Percentiles rank a stretch among this genome's conserved stretches.
These are phyloP conservation scores for Harlomillsia oculata DNA, from an alignment of 1,140 invertebrate genomes.

Conservation along the genomic window DNA sequence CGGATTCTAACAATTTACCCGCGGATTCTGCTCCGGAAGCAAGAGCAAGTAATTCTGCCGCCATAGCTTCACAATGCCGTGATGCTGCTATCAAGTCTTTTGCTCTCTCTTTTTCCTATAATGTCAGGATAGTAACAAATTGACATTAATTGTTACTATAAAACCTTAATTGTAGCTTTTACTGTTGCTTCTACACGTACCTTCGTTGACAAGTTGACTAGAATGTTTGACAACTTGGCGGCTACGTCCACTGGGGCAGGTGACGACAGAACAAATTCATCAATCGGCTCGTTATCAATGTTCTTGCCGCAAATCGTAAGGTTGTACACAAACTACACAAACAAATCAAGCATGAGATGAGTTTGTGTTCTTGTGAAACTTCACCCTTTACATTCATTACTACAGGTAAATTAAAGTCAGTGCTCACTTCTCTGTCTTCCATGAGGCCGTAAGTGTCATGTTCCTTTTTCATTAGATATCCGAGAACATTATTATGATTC, in stretches of 20 bases:
- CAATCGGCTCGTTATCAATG: conserved; percentile 88
- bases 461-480: conserved; percentile 93
- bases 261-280: conserved; percentile 92
- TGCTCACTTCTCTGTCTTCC: conserved; percentile 76
- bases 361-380: neutral
- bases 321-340: conserved; percentile 85
- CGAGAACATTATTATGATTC: conserved; percentile 89
- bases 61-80: conserved; percentile 79
- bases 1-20: conserved; percentile 78
- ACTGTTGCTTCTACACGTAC: too few species aligned
- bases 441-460: conserved; percentile 93
- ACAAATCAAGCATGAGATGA: neutral
- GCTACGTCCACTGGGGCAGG: conserved; percentile 96
- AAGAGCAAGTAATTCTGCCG: conserved; percentile 85
- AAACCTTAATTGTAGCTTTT: too few species aligned
- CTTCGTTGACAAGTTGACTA: conserved; percentile 76
- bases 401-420: neutral
- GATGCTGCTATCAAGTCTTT: conserved; percentile 90
- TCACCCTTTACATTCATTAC: too few species aligned
- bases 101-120: conserved; percentile 87
- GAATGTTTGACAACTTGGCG: conserved; percentile 89
- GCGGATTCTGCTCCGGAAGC: conserved; percentile 89
- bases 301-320: conserved; percentile 97
- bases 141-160: too few species aligned
- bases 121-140: neutral